Evolutionary conservation across 2,113 vertebrate species (phyloP), one percentile per base, ranked within the genome.

Genomic region (Anarrhichthys ocellatus): DNA sequence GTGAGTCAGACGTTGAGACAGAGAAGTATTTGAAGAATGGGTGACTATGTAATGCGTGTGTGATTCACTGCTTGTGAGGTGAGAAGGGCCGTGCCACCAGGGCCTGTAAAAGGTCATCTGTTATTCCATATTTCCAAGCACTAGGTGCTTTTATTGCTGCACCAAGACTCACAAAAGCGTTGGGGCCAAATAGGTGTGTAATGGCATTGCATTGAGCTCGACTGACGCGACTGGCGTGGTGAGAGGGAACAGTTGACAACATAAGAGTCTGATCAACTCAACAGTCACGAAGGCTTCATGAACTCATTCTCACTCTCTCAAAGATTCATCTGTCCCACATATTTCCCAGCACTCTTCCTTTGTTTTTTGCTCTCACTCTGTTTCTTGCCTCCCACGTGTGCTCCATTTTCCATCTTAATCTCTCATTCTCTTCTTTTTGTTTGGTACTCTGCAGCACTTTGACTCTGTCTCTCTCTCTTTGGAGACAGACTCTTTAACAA

Each of bases 401-500:
- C 80, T 88, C 79, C 75, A 78, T 83, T 92, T 91, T 90, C 83
- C 80, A 85, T 86, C 56, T 62, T 15, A 89, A 80, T 78, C 84
- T 73, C 82, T 87, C 87, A 80, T 67, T 82, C 74, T 63, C 70
- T 65, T 84, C 69, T 78, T 64, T 90, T 87, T 88, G 80, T 89
- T 88, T 89, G 83, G 76, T 76, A 78, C 67, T 81, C 58, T 83
- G 63, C 27, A 71, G 67, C 76, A 78, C 84, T 82, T 74, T 80
- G 67, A 81, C 52, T 54, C 50, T 54, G 6, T 50, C 48, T 50
- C 54, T 56, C 76, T 74, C 70, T 76, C 67, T 87, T 71, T 18
- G 74, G 86, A 93, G 89, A 90, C 92, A 92, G 90, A 91, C 89
- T 84, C 83, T 94, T 94, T 94, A 95, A 94, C 91, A 92, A 89